These are phyloP conservation scores for Oplegnathus fasciatus DNA, from an alignment of 2,113 vertebrate species.

Conservation along the genomic window DNA sequence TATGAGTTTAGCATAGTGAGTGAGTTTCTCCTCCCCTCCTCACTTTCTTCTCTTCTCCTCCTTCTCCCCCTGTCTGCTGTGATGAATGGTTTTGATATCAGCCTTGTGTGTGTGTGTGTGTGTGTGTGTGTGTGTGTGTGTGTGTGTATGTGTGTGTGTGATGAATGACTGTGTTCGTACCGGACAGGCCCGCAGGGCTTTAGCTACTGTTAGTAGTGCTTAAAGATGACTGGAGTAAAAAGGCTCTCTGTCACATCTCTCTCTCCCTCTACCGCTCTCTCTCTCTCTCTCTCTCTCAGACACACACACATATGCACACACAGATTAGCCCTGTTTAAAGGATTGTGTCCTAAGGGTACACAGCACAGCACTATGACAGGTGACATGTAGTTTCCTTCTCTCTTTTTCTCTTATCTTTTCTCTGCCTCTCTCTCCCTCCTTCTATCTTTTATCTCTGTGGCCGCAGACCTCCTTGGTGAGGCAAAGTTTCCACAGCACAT, in stretches of 20 bases:
- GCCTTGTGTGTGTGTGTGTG: constrained; percentile 35
- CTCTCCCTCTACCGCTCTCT: neutral
- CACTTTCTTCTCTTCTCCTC: constrained; percentile 42
- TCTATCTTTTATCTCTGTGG: constrained; percentile 50
- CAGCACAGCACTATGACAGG: constrained; percentile 66
- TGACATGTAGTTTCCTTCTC: constrained; percentile 55
- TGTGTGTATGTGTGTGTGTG: constrained; percentile 59
- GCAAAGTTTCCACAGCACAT: constrained; percentile 26
- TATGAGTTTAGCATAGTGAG: constrained; percentile 45
- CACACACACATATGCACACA: constrained; percentile 28
- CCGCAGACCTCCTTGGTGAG: constrained; percentile 37
- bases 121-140: constrained; percentile 33
- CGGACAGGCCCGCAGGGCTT: constrained; percentile 73
- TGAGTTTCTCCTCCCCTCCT: constrained; percentile 43
- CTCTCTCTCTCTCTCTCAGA: constrained; percentile 13
- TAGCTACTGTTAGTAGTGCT: constrained; percentile 81
- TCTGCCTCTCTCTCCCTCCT: constrained; percentile 4
- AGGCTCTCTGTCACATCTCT: constrained; percentile 72
- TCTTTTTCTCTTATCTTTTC: constrained; percentile 41
- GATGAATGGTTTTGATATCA: constrained; percentile 80
- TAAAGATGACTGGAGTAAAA: constrained; percentile 81
- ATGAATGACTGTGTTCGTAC: constrained; percentile 72
- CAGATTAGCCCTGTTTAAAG: constrained; percentile 71
- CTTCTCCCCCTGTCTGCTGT: constrained; percentile 61
- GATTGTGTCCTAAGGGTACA: constrained; percentile 59